Conservation (phyloP, 2,888 invertebrate species). For the Atrina japonica region DNA sequence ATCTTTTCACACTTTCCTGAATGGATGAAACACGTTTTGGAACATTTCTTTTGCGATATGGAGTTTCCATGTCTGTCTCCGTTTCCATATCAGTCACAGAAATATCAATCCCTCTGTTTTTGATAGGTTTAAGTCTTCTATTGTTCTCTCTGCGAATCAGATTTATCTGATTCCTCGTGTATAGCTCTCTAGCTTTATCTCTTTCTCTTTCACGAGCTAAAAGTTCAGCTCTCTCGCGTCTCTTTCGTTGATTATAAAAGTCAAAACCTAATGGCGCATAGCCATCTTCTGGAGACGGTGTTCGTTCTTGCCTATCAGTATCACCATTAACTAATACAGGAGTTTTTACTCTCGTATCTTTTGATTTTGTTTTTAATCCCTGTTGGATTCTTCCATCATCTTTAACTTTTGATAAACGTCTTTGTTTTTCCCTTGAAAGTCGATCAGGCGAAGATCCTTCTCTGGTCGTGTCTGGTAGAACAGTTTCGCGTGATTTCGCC, state of each 20-base stretch:
- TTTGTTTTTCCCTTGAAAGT: conserved; percentile 9
- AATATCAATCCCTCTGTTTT: neutral
- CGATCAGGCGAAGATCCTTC: conserved; percentile 14
- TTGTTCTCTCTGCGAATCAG: neutral
- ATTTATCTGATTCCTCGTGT: neutral
- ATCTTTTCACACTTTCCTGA: conserved; percentile 67
- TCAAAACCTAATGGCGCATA: conserved; percentile 18
- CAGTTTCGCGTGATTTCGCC: conserved; percentile 16
- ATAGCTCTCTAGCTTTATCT: neutral
- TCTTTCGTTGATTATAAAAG: conserved; percentile 18
- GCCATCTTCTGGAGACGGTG: conserved; percentile 12
- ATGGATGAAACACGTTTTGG: conserved; percentile 49
- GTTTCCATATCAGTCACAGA: neutral
- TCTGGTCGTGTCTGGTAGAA: conserved; percentile 10
- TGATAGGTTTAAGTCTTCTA: conserved; percentile 1
- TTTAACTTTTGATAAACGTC: conserved; percentile 30
- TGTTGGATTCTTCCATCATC: conserved; percentile 37
- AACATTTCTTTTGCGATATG: conserved; percentile 13
- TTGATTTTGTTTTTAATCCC: conserved; percentile 22
- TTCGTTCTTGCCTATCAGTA: conserved; percentile 8
- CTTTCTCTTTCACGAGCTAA: conserved; percentile 10
- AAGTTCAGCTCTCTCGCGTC: conserved; percentile 16
- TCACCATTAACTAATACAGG: conserved; percentile 17
- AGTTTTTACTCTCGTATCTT: conserved; percentile 12
- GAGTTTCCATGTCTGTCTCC: neutral